A percentile compares a stretch with the other conserved stretches of the same genome.
Evolutionary conservation across 2,113 vertebrate species (phyloP).

Genomic region (Notothenia coriiceps): DNA sequence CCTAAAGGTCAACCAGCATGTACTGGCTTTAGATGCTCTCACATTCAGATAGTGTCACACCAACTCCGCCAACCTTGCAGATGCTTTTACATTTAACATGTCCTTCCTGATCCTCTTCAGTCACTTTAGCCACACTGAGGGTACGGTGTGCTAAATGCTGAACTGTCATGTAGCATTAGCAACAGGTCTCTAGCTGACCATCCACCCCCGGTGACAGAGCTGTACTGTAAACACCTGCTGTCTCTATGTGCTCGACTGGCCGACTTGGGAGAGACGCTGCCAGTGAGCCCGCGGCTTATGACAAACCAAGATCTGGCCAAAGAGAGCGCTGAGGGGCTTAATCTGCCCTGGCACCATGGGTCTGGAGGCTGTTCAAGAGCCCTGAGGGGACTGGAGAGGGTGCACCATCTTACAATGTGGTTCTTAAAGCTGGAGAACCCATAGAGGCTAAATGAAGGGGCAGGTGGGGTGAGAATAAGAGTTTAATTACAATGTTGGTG

Average conservation of each 20-base stretch:
- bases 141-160: neutral
- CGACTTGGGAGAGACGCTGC: slow-evolving; percentile 48
- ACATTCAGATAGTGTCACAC: neutral
- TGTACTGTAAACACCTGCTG: slow-evolving; percentile 50
- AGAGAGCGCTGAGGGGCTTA: slow-evolving; percentile 45
- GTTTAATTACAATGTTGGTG: slow-evolving; percentile 37
- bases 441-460: slow-evolving; percentile 31
- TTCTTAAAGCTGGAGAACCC: slow-evolving; percentile 6
- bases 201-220: slow-evolving; percentile 26
- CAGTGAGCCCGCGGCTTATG: slow-evolving; percentile 33
- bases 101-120: neutral
- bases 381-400: slow-evolving; percentile 26
- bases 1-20: slow-evolving; percentile 35
- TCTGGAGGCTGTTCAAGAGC: slow-evolving; percentile 45
- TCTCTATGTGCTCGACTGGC: slow-evolving; percentile 14
- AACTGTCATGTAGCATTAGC: slow-evolving; percentile 54
- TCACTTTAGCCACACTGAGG: neutral
- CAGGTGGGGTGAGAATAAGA: slow-evolving; percentile 41
- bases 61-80: neutral
- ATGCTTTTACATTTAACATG: neutral
- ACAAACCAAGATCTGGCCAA: slow-evolving; percentile 46
- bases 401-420: slow-evolving; percentile 15
- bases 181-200: slow-evolving; percentile 13
- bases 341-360: slow-evolving; percentile 50
- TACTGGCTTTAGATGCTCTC: neutral